Evolutionary conservation across 2,797 vertebrate genomes (phyloP), one percentile per base, ranked within the genome.

Genomic region (Otolemur crassicaudatus): DNA sequence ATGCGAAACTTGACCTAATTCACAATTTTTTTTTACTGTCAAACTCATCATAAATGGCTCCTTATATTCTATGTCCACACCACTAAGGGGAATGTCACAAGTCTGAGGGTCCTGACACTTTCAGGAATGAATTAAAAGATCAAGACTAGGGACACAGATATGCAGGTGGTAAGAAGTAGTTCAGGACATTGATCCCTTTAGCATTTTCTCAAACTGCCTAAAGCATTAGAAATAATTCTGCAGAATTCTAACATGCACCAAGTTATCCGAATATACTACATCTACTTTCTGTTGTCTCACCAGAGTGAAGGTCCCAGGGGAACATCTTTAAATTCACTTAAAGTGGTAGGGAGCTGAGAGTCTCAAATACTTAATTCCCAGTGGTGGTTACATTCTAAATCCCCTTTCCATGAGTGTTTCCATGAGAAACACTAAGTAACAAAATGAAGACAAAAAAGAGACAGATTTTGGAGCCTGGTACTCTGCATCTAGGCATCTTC

Each of bases 401-500:
- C 19, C 31, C 49, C 58, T 91, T 89, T 60, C 19, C n/a, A 37
- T 37, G 34, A 37, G 34, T 37, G 34, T 27, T 27, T 79, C 31
- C 22, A 89, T 90, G 46, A 96, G 70, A 96, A 95, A 88, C 23
- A 69, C 12, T 80, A 96, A 92, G 80, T 56, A 84, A 81, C 6
- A 89, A 93, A 96, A 96, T 31, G 1, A 92, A 92, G 92, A 93
- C 73, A 80, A 72, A 95, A 95, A 34, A 22, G 80, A 92, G 67
- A 56, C 34, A 91, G 58, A 73, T 58, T 75, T 91, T 67, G 69
- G 92, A 89, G 27, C 43, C 79, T 80, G 27, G 16, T 87, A 87
- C 40, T 94, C 93, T 97, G 40, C 77, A 94, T 94, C 46, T 76
- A 96, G n/a, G 75, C 69, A 82, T 92, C 80, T 98, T 96, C 91